A percentile compares a stretch with the other conserved stretches of the same genome.
Evolutionary conservation across 2,113 vertebrate species (phyloP).

Genomic region (Chitala chitala): DNA sequence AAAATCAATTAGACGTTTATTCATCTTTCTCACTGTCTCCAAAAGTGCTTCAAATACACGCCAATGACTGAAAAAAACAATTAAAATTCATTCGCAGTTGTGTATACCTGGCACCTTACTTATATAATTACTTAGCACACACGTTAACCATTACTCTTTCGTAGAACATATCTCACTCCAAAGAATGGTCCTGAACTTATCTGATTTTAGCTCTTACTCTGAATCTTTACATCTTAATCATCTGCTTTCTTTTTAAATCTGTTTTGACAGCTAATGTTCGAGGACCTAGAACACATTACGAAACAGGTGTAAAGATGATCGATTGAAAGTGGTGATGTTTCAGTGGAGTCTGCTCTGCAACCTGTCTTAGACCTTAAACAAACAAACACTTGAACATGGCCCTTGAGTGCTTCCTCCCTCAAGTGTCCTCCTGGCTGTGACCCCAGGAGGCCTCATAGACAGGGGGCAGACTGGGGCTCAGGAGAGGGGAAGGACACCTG

Average conservation of each 20-base stretch:
- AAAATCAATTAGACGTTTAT: constrained; percentile 76
- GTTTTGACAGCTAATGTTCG: too few relatives aligned
- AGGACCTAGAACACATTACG: too few relatives aligned
- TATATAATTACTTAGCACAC: neutral
- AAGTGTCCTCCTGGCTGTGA: neutral
- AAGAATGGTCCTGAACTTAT: neutral
- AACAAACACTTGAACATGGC: neutral
- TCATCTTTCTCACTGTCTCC: constrained; percentile 74
- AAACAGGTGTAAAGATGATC: neutral
- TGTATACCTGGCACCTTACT: neutral
- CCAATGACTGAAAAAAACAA: constrained; percentile 68
- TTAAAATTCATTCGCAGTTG: constrained; percentile 63
- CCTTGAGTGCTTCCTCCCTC: neutral
- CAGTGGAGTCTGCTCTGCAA: neutral
- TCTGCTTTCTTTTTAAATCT: too few relatives aligned
- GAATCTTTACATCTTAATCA: too few relatives aligned
- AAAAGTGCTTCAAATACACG: constrained; percentile 66
- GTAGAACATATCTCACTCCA: neutral
- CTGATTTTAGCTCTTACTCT: too few relatives aligned
- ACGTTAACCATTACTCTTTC: neutral
- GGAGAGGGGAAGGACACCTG: constrained; percentile 46
- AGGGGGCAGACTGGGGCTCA: constrained; percentile 24
- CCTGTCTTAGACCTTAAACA: neutral
- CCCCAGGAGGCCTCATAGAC: constrained; percentile 7
- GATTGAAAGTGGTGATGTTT: neutral